Evolutionary conservation across 2,113 vertebrate species (phyloP), one percentile per base, ranked within the genome.

Genomic region (Catharus minimus): DNA sequence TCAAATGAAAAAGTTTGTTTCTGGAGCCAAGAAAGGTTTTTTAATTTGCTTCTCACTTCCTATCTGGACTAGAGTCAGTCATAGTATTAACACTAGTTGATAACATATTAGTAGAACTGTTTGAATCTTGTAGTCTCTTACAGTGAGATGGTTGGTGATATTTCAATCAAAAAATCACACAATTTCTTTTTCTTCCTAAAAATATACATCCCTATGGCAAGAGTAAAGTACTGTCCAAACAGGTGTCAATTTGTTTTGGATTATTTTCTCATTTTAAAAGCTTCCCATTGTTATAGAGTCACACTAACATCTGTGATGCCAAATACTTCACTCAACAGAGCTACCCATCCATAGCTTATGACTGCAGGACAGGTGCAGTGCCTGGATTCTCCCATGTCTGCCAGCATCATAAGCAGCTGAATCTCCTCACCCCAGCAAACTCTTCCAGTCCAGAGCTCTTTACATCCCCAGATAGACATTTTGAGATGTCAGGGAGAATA

Each of bases 331-430:
- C 50, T 53, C 77, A 41, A 11, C 32, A 87, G 41, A 65, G 3
- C 8, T 15, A 5, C 7, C 64, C 15, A 1, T 68, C 57, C 61
- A 62, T 12, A 39, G 27, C 8, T 71, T 41, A 28, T 27, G 39
- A 33, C 28, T 78, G 20, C 28, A 81, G 53, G 11, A 26, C 19
- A 82, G 44, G 15, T 0, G 0, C 18, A 80, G 20, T 0, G 0
- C 41, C 27, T 49, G 32, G 20, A 41, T 78, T 64, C 17, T 78
- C 52, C 18, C 23, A 56, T 3, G 2, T 39, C 32, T 79, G 11
- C 30, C 71, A 68, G 49, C n/a, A 66, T 49, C 46, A 32, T 26
- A 26, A 33, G 43, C 6, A 67, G 39, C 5, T 46, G 6, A n/a
- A 32, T 46, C 8, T 36, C 43, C 18, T 65, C 19, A 82, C 27